phyloP scores from a whole-genome alignment of 1,140 invertebrate species.

The Hylaeus anthracinus region DNA sequence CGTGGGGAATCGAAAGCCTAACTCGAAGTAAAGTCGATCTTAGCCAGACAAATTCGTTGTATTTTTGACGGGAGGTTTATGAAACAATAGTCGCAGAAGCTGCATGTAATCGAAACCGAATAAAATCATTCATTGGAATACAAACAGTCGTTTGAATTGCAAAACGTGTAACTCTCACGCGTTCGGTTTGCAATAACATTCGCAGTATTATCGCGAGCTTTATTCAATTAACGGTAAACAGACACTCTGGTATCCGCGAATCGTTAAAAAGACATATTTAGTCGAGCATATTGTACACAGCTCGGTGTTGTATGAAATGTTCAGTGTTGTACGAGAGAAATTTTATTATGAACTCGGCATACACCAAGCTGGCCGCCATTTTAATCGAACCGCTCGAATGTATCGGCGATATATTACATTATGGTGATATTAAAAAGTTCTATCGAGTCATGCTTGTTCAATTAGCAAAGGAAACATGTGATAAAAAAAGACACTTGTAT shows the following conservation, averaged over 20 bases:
- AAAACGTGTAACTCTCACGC: neutral
- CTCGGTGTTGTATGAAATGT: neutral
- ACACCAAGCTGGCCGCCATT: no score
- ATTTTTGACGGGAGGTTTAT: neutral
- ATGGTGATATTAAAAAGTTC: no score
- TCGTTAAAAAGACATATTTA: neutral
- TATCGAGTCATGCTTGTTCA: no score
- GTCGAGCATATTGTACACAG: neutral
- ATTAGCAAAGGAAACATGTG: neutral
- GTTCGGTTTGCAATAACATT: constrained; percentile 8
- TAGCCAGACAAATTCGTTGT: no score
- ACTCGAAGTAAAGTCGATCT: no score
- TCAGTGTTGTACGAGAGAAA: no score
- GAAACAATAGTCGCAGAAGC: no score
- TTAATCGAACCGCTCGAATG: no score
- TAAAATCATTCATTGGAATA: constrained; percentile 6
- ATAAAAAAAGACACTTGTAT: no score
- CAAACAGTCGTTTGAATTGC: neutral
- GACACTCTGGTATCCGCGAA: neutral
- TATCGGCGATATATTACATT: no score
- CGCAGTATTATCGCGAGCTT: neutral
- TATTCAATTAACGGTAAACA: constrained; percentile 9
- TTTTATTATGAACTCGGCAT: no score
- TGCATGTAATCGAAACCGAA: neutral
- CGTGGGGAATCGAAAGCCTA: no score